Conservation (phyloP, 2,113 vertebrate species). For the Triplophysa tibetana region DNA sequence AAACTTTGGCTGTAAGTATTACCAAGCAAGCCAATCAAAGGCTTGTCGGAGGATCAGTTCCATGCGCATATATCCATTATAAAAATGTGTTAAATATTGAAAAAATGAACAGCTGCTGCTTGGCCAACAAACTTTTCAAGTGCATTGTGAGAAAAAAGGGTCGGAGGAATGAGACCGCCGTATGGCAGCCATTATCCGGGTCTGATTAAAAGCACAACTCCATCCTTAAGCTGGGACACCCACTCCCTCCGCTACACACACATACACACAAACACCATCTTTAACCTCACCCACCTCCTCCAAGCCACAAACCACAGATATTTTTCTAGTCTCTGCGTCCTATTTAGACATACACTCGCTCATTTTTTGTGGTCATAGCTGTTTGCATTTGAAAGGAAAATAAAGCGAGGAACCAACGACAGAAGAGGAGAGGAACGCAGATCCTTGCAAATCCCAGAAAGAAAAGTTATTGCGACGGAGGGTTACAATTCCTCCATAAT, state of each 20-base stretch:
- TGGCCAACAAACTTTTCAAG: conserved; percentile 49
- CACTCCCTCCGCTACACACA: conserved; percentile 40
- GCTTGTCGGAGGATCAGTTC: conserved; percentile 64
- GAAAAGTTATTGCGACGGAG: conserved; percentile 44
- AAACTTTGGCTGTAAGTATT: conserved; percentile 65
- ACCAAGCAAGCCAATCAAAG: conserved; percentile 59
- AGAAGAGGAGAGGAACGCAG: conserved; percentile 47
- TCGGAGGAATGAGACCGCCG: conserved; percentile 49
- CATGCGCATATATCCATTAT: conserved; percentile 53
- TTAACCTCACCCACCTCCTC: conserved; percentile 53
- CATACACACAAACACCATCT: conserved; percentile 31
- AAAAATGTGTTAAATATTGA: conserved; percentile 42
- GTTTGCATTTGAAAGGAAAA: conserved; percentile 71
- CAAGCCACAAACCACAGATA: conserved; percentile 81
- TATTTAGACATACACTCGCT: conserved; percentile 69
- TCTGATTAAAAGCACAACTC: conserved; percentile 83
- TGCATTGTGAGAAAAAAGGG: conserved; percentile 59
- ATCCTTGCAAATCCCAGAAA: conserved; percentile 25
- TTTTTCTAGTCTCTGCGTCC: conserved; percentile 72
- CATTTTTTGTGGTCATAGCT: conserved; percentile 73
- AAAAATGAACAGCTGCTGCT: conserved; percentile 60
- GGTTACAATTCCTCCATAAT: conserved; percentile 61
- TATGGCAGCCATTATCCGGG: conserved; percentile 80
- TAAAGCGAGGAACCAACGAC: conserved; percentile 52
- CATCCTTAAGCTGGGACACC: conserved; percentile 56